These are phyloP conservation scores for Baryphthengus martii DNA, from an alignment of 2,113 vertebrate genomes.

Conservation along the genomic window DNA sequence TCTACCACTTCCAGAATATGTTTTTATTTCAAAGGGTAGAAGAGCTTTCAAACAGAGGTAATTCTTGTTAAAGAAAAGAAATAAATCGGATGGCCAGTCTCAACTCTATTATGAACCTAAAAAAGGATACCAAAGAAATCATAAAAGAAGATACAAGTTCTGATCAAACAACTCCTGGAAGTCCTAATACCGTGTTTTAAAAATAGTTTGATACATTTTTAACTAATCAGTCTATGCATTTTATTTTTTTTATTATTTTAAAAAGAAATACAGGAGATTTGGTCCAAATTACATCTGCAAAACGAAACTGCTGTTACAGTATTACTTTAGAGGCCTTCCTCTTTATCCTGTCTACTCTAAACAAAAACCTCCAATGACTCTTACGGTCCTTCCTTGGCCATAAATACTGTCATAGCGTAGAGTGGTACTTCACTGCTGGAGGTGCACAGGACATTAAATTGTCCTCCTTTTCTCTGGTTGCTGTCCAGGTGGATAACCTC, in stretches of 20 bases:
- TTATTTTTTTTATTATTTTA: background rate
- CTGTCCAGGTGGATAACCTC: conserved; percentile 47
- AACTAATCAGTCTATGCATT: background rate
- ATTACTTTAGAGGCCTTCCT: background rate
- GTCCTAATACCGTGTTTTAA: background rate
- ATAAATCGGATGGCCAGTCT: background rate
- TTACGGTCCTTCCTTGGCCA: background rate
- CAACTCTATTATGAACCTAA: background rate
- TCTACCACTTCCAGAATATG: background rate
- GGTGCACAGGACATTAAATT: background rate
- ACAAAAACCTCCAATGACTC: background rate
- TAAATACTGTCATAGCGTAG: conserved; percentile 1
- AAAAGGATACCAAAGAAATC: background rate
- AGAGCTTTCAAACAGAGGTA: background rate
- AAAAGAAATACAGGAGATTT: background rate
- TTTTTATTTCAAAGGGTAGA: background rate
- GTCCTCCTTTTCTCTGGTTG: background rate
- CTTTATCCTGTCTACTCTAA: background rate
- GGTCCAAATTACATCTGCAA: background rate
- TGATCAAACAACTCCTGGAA: background rate
- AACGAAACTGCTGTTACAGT: background rate
- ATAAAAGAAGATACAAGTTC: background rate
- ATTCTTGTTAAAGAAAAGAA: background rate
- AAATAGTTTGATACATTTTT: background rate
- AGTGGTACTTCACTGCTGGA: conserved; percentile 11